Evolutionary conservation across 2,113 vertebrate genomes (phyloP).

Genomic region (Nerophis lumbriciformis): DNA sequence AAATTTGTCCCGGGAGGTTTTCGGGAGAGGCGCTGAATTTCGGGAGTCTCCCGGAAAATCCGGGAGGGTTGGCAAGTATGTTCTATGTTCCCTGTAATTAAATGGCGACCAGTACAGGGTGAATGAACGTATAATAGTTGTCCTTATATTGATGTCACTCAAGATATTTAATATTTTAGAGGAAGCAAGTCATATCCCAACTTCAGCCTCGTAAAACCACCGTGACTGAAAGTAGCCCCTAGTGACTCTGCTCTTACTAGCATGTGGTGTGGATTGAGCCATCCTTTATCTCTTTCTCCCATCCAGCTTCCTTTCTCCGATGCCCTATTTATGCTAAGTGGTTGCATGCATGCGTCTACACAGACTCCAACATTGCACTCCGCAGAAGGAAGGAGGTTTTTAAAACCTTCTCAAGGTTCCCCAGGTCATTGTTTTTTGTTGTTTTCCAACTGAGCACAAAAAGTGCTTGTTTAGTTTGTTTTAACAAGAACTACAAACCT

Average conservation of each 20-base stretch:
- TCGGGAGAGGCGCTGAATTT: too few relatives aligned
- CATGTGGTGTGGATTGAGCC: conserved; percentile 71
- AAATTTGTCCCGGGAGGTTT: too few relatives aligned
- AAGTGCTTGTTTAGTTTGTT: not conserved
- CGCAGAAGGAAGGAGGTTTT: too few relatives aligned
- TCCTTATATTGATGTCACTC: too few relatives aligned
- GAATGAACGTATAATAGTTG: too few relatives aligned
- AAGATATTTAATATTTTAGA: not conserved
- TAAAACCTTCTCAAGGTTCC: too few relatives aligned
- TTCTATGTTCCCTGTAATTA: too few relatives aligned
- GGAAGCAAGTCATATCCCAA: conserved; percentile 9
- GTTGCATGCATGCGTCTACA: conserved; percentile 45
- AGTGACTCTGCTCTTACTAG: conserved; percentile 53
- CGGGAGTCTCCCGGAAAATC: too few relatives aligned
- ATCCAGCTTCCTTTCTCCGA: conserved; percentile 62
- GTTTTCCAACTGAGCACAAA: too few relatives aligned
- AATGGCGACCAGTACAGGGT: too few relatives aligned
- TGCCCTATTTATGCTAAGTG: conserved; percentile 50
- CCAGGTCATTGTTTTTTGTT: too few relatives aligned
- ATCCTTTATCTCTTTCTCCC: conserved; percentile 59
- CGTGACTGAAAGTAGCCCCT: conserved; percentile 61
- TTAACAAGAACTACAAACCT: not conserved
- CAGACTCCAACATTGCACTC: not conserved
- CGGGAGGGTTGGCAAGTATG: too few relatives aligned
- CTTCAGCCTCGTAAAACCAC: conserved; percentile 38